Evolutionary conservation across 2,888 invertebrate species (phyloP).

Genomic region (Zaprionus bogoriensis): DNA sequence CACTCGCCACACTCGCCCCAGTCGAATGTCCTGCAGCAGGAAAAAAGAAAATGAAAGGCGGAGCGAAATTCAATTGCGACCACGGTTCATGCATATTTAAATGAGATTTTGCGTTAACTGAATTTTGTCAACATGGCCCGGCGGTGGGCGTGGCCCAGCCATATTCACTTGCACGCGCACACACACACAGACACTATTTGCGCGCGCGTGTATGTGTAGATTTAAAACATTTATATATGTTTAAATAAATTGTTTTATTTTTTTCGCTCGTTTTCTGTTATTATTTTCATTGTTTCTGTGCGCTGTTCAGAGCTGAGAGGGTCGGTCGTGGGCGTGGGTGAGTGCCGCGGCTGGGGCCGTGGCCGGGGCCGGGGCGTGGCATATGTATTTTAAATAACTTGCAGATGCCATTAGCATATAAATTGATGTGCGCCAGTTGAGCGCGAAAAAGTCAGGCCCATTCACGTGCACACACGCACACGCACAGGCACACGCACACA

Average conservation of each 20-base stretch:
- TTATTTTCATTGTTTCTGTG: conserved; percentile 24
- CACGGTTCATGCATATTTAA: conserved; percentile 72
- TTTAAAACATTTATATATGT: conserved; percentile 53
- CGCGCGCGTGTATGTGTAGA: conserved; percentile 3
- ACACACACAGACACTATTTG: background rate
- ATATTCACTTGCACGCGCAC: conserved; percentile 48
- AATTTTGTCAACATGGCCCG: conserved; percentile 65
- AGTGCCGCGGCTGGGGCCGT: too few relatives aligned
- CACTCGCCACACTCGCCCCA: too few relatives aligned
- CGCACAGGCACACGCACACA: conserved; percentile 12
- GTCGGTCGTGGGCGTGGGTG: too few relatives aligned
- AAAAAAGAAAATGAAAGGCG: background rate
- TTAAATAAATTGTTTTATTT: conserved; percentile 57
- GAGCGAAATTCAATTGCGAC: conserved; percentile 66
- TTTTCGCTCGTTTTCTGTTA: conserved; percentile 31
- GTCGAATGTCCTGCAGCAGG: too few relatives aligned
- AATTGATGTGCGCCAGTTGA: conserved; percentile 61
- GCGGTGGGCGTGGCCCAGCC: conserved; percentile 39
- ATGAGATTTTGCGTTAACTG: conserved; percentile 76
- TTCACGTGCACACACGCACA: conserved; percentile 24
- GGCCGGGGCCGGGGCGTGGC: conserved; percentile 36
- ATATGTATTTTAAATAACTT: conserved; percentile 71
- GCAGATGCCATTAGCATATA: conserved; percentile 70
- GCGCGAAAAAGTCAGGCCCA: conserved; percentile 43
- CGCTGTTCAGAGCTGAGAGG: too few relatives aligned